These are phyloP conservation scores for Holothuria scabra DNA, from an alignment of 53 echinoderm and acorn worm genomes.

Conservation along the genomic window DNA sequence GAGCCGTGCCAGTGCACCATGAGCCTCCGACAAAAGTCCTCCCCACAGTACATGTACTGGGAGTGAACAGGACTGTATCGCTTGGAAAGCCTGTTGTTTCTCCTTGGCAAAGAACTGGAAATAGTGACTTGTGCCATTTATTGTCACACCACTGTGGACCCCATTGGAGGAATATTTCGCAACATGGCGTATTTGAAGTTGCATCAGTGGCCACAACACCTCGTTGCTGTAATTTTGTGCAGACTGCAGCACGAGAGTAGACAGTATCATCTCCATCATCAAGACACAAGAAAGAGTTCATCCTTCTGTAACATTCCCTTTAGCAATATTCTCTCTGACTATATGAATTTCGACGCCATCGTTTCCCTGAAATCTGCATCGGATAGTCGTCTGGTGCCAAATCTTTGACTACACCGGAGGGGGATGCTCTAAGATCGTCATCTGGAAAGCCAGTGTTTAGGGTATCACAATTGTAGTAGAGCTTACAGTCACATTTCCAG, in stretches of 20 bases:
- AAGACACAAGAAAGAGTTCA: constrained; percentile 33
- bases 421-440: neutral
- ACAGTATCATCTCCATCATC: neutral
- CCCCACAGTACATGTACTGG: too few species aligned
- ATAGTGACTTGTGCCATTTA: neutral
- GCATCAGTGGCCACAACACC: too few species aligned
- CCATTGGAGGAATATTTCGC: constrained; percentile 26
- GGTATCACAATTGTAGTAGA: neutral
- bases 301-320: neutral
- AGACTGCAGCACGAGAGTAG: constrained; percentile 4
- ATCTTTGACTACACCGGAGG: constrained; percentile 2
- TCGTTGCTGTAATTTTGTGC: neutral
- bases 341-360: neutral
- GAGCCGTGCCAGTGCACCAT: too few species aligned
- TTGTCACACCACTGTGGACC: constrained; percentile 3
- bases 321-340: constrained; percentile 13
- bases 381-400: constrained; percentile 3
- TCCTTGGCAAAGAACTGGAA: too few species aligned
- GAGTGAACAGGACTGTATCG: too few species aligned
- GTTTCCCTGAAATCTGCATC: constrained; percentile 3
- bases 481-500: constrained; percentile 35
- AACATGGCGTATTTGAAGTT: neutral
- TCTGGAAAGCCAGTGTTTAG: neutral
- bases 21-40: too few species aligned
- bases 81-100: too few species aligned